A percentile compares a stretch with the other conserved stretches of the same genome.
Evolutionary conservation across 1,140 invertebrate species (phyloP).

Genomic region (Lasaia peninsularis): DNA sequence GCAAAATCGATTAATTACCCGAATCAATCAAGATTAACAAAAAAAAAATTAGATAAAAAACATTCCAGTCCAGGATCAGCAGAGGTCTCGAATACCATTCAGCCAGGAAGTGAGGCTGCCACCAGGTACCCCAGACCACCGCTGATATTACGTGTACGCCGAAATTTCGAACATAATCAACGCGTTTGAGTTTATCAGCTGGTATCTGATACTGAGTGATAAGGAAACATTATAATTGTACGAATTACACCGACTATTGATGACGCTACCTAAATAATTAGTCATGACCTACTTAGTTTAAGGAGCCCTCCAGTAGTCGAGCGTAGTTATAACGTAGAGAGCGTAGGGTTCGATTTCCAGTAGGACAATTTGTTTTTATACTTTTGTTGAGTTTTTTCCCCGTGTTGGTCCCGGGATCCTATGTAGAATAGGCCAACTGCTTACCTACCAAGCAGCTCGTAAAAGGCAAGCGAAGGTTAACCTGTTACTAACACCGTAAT

Average conservation of each 20-base stretch:
- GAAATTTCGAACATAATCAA: constrained; percentile 50
- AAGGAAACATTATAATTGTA: constrained; percentile 37
- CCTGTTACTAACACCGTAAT: no score
- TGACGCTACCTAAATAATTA: not conserved
- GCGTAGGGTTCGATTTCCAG: no score
- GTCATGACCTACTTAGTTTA: not conserved
- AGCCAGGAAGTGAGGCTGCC: constrained; percentile 43
- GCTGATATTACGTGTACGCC: constrained; percentile 57
- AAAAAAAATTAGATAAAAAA: constrained; percentile 65
- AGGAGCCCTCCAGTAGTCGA: no score
- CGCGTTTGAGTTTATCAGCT: constrained; percentile 43
- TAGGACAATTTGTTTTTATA: no score
- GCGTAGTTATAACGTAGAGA: no score
- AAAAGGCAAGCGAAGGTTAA: no score
- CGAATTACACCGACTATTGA: constrained; percentile 12
- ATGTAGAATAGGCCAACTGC: no score
- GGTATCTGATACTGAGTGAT: constrained; percentile 52
- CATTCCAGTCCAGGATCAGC: constrained; percentile 61
- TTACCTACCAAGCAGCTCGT: no score
- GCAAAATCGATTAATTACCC: constrained; percentile 48
- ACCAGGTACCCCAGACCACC: constrained; percentile 71
- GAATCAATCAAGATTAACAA: constrained; percentile 58
- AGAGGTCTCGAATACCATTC: constrained; percentile 76
- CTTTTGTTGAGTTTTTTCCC: no score
- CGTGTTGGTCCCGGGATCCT: no score